Evolutionary conservation across 1,140 invertebrate genomes (phyloP), one percentile per base, ranked within the genome.

Genomic region (Drosophila rhopaloa): DNA sequence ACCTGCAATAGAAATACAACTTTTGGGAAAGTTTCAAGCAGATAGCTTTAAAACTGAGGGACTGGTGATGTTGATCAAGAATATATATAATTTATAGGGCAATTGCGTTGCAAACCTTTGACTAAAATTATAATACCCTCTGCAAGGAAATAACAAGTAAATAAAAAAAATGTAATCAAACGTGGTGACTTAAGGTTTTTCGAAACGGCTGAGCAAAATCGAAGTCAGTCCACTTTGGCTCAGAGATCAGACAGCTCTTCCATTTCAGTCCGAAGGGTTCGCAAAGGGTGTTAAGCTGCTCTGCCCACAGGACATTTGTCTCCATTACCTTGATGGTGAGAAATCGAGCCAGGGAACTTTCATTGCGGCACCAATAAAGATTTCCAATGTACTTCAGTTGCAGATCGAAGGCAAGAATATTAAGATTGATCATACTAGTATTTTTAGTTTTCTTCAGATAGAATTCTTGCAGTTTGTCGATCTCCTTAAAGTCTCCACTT

Each of bases 251-350:
- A 14, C 11, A 35, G 5, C 11, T 16, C 32, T 46, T 62, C 57
- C 62, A 65, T 5, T 38, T 27, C 2, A 62, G 29, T 3, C 29
- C 2, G 5, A 46, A 24, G 5, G 19, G 11, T 0, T 0, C 5
- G 11, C 37, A 62, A 16, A 62, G 5, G 1, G 1, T 11, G 5
- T 38, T 19, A 0, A 65, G 29, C 1, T n/a, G 0, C 5, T 16
- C 11, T 3, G 61, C 41, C 56, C 61, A 61, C 41, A 61, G 11
- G 16, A 62, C 14, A 46, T 37, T 62, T 29, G 29, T 19, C 11
- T 65, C 41, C 11, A 37, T 46, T 13, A 65, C 5, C 29, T 65
- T 29, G 4, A 27, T 40, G 10, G n/a, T 65, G 11, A 65, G 11
- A 37, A 29, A 61, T 19, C n/a, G 41, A 5, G 32, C n/a, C 8